These are phyloP conservation scores for Stigmatopora argus DNA, from an alignment of 2,113 vertebrate species.

Conservation along the genomic window DNA sequence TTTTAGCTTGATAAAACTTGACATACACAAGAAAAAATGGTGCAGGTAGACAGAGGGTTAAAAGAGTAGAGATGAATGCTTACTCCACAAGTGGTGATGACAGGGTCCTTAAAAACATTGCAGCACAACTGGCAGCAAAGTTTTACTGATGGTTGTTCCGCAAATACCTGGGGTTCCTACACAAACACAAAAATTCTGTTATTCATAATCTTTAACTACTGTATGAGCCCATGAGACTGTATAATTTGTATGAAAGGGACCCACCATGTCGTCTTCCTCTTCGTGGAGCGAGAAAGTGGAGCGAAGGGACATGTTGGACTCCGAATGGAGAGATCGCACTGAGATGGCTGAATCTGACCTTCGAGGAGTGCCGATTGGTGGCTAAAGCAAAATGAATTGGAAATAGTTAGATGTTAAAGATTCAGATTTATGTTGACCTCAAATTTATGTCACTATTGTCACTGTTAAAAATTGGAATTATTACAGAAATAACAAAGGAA, in stretches of 20 bases:
- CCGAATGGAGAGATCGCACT: constrained; percentile 89
- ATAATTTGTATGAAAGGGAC: constrained; percentile 18
- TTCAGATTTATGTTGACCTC: background rate
- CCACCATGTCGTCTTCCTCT: constrained; percentile 94
- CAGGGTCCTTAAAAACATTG: constrained; percentile 92
- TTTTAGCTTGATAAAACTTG: background rate
- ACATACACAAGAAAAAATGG: background rate
- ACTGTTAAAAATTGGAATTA: background rate
- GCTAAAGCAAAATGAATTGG: constrained; percentile 62
- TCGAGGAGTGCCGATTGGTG: constrained; percentile 86
- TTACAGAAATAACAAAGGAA: background rate
- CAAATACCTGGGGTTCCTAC: constrained; percentile 93
- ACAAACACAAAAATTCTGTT: constrained; percentile 8
- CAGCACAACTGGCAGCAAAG: constrained; percentile 97
- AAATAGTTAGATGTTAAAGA: background rate
- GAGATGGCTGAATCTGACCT: constrained; percentile 95
- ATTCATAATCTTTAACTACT: background rate
- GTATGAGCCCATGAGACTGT: background rate
- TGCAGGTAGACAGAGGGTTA: background rate
- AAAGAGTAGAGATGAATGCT: constrained; percentile 43
- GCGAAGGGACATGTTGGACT: constrained; percentile 97
- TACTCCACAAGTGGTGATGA: constrained; percentile 98
- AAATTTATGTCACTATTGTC: background rate
- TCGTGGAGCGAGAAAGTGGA: constrained; percentile 96
- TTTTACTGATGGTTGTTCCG: constrained; percentile 93